Conservation (phyloP, 2,797 vertebrate species). For the Phylloscopus collybita region DNA sequence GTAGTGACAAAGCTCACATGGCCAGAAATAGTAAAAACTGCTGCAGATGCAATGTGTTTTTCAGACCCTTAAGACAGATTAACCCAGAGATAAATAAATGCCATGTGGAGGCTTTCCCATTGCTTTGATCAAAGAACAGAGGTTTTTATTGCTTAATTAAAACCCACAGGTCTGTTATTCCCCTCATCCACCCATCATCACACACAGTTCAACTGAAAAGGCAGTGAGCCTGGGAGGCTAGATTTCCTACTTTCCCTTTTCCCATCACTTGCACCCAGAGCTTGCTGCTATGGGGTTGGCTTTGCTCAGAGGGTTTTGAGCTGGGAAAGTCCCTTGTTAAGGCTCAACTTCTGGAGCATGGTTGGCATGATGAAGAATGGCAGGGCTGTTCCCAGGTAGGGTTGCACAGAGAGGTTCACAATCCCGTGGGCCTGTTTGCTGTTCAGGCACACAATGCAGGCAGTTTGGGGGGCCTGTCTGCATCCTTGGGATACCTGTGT, state of each 20-base stretch:
- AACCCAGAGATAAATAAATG: conserved; percentile 30
- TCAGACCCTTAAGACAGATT: conserved; percentile 1
- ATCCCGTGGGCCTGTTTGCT: accelerated
- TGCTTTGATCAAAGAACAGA: conserved; percentile 10
- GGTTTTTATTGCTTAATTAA: not conserved
- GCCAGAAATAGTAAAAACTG: conserved; percentile 27
- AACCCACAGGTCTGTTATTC: not conserved
- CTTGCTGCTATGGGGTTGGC: not conserved
- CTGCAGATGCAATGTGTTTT: not conserved
- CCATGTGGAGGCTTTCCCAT: not conserved
- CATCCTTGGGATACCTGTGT: not conserved
- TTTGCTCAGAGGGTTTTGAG: not conserved
- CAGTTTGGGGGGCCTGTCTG: not conserved
- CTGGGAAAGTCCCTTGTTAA: not conserved
- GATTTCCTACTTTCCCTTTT: not conserved
- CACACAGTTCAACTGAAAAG: not conserved
- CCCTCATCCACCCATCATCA: not conserved
- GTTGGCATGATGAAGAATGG: not conserved
- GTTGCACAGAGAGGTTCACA: not conserved
- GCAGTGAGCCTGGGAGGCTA: not conserved
- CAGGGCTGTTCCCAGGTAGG: not conserved
- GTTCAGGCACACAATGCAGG: not conserved
- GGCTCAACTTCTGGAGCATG: not conserved
- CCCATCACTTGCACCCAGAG: not conserved
- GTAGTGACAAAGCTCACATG: not conserved